A percentile compares a stretch with the other conserved stretches of the same genome.
Evolutionary conservation across 2,888 invertebrate species (phyloP).

Genomic region (Lydus trimaculatus): DNA sequence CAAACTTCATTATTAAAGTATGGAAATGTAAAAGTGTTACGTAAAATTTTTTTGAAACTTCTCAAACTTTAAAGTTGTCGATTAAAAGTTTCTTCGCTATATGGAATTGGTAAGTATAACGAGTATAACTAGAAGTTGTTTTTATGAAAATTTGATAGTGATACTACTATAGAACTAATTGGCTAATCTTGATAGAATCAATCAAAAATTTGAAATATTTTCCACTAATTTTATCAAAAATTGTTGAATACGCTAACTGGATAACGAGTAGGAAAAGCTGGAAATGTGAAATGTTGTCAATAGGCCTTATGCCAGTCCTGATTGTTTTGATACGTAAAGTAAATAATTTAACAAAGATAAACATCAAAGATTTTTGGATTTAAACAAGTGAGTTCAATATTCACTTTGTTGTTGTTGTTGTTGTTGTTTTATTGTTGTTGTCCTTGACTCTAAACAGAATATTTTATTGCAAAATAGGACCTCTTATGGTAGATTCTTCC

Average conservation of each 20-base stretch:
- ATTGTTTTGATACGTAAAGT: neutral
- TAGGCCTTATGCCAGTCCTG: neutral
- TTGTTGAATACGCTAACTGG: too few species aligned
- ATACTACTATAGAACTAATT: too few species aligned
- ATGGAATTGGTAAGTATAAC: too few species aligned
- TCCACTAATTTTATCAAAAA: too few species aligned
- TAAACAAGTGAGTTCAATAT: neutral
- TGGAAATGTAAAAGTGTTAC: neutral
- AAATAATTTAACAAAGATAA: neutral
- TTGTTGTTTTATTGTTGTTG: neutral
- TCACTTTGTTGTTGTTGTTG: neutral
- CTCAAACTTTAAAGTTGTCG: neutral
- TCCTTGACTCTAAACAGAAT: slow-evolving; percentile 2
- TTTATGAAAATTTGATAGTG: too few species aligned
- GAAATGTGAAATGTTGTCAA: neutral
- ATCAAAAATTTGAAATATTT: too few species aligned
- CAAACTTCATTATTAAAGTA: neutral
- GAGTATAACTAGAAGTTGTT: too few species aligned
- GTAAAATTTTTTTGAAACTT: neutral
- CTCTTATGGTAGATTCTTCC: neutral
- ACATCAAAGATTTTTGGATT: neutral
- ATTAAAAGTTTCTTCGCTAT: neutral
- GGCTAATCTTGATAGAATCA: too few species aligned
- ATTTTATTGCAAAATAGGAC: slow-evolving; percentile 5
- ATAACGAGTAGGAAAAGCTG: neutral